Evolutionary conservation across 2,113 vertebrate genomes (phyloP).

Genomic region (Urocynchramus pylzowi): DNA sequence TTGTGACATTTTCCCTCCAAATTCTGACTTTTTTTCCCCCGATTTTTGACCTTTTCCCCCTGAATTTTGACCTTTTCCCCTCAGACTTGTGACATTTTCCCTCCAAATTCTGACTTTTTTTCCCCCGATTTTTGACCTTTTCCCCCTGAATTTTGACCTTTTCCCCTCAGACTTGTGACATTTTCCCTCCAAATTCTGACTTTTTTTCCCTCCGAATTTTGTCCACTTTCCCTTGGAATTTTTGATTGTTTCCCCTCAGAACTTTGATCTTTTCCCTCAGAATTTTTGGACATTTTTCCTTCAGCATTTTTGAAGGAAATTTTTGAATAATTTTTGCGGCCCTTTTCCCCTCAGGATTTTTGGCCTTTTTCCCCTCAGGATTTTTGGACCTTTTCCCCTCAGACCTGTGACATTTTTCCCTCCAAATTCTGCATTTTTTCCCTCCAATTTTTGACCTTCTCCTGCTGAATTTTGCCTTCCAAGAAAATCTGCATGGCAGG

Average conservation of each 20-base stretch:
- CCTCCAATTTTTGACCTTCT: neutral
- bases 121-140: neutral
- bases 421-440: neutral
- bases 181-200: neutral
- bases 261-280: rapidly evolving
- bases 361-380: rapidly evolving
- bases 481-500: neutral
- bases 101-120: neutral
- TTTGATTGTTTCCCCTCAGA: neutral
- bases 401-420: neutral
- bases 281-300: neutral
- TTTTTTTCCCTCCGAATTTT: neutral
- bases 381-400: no score
- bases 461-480: neutral
- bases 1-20: neutral
- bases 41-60: neutral
- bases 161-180: neutral
- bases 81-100: neutral
- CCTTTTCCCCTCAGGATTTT: neutral
- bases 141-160: neutral
- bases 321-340: no score
- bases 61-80: neutral
- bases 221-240: no score
- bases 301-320: no score
- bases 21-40: rapidly evolving